These are phyloP conservation scores for Rhizomys pruinosus DNA, from an alignment of 2,113 vertebrate species.

Conservation along the genomic window DNA sequence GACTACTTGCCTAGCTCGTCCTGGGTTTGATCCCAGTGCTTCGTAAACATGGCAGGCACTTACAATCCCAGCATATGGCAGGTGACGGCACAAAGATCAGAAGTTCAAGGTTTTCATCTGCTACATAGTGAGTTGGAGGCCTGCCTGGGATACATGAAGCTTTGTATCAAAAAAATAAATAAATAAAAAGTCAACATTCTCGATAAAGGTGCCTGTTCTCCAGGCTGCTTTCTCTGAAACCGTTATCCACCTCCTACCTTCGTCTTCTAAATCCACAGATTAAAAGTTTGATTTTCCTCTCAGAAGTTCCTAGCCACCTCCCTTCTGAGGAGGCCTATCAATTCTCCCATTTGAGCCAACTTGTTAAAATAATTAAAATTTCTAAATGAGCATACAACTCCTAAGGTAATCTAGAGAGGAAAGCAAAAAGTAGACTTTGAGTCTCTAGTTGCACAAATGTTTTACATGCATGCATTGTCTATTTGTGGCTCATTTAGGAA, in stretches of 20 bases:
- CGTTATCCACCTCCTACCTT: background rate
- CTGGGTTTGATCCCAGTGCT: background rate
- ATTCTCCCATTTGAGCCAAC: background rate
- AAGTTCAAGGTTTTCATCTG: background rate
- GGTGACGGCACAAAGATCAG: background rate
- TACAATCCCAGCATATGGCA: background rate
- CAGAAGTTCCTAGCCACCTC: background rate
- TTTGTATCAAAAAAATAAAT: background rate
- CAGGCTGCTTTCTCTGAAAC: background rate
- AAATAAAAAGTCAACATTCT: background rate
- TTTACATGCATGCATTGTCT: background rate
- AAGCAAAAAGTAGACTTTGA: background rate
- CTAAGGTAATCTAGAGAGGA: conserved; percentile 1
- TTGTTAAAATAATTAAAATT: conserved; percentile 4
- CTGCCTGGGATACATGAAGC: background rate
- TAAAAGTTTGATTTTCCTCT: background rate
- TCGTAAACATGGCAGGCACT: background rate
- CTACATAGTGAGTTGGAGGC: background rate
- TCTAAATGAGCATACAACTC: background rate
- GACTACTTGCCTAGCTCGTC: background rate
- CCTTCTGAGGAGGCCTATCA: background rate
- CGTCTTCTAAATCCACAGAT: background rate
- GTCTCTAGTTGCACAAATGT: background rate
- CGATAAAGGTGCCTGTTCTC: background rate
- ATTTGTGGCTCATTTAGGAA: conserved; percentile 27